Evolutionary conservation across 2,888 invertebrate genomes (phyloP).

Genomic region (Eristalis intricaria): DNA sequence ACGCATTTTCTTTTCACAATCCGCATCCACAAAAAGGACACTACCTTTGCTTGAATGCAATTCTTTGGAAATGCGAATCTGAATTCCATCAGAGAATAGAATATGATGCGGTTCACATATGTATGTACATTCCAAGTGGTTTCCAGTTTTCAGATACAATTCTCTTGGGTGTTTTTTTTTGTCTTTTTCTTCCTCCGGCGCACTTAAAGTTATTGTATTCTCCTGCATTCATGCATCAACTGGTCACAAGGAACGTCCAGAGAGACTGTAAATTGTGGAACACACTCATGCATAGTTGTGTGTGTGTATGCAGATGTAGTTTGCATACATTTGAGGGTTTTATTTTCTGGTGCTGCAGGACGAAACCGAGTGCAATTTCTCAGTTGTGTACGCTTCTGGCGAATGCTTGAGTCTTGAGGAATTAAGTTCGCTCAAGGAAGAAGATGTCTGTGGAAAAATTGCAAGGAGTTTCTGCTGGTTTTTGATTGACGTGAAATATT

Average conservation of each 20-base stretch:
- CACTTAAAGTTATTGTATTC: slow-evolving; percentile 10
- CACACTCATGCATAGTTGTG: neutral
- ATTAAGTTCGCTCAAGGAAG: slow-evolving; percentile 8
- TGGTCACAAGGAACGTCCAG: slow-evolving; percentile 40
- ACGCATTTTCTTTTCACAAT: neutral
- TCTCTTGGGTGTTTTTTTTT: neutral
- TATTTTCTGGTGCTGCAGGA: neutral
- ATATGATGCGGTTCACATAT: slow-evolving; percentile 36
- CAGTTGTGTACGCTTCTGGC: slow-evolving; percentile 18
- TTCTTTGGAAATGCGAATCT: slow-evolving; percentile 44
- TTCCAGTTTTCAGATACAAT: slow-evolving; percentile 12
- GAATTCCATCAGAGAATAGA: slow-evolving; percentile 39
- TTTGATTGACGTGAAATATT: neutral
- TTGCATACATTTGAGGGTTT: slow-evolving; percentile 19
- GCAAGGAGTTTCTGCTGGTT: neutral
- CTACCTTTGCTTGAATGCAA: slow-evolving; percentile 22
- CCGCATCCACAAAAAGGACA: slow-evolving; percentile 2
- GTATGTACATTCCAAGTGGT: slow-evolving; percentile 30
- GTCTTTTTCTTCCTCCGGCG: neutral
- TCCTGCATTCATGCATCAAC: slow-evolving; percentile 44
- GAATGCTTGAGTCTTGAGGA: slow-evolving; percentile 31
- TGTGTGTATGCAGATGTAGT: neutral
- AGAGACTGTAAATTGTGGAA: slow-evolving; percentile 3
- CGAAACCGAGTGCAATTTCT: neutral
- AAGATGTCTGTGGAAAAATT: neutral